Percentiles rank a stretch among this genome's conserved stretches.
Evolutionary conservation across 2,888 invertebrate species (phyloP).

Genomic region (Agapostemon virescens): DNA sequence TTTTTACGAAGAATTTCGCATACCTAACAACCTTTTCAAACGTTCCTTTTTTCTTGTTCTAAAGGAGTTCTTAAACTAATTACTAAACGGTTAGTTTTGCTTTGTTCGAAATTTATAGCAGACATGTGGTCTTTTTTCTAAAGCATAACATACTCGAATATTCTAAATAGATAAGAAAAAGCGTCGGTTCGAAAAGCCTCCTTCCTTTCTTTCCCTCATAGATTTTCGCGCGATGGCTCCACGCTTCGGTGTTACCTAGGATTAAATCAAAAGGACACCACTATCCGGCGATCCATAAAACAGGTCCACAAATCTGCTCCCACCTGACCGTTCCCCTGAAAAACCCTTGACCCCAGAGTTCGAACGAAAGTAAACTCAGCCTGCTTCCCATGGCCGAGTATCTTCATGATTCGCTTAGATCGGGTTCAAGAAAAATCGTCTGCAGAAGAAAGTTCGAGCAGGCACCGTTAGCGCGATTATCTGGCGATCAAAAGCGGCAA

Average conservation of each 20-base stretch:
- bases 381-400: not conserved
- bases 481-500: slow-evolving; percentile 54
- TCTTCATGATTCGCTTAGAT: slow-evolving; percentile 14
- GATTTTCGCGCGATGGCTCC: too few species aligned
- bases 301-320: not conserved
- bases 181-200: too few species aligned
- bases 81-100: too few species aligned
- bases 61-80: too few species aligned
- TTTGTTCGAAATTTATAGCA: too few species aligned
- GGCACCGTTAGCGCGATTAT: slow-evolving; percentile 57
- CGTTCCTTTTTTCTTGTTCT: too few species aligned
- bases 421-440: slow-evolving; percentile 18
- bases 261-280: not conserved
- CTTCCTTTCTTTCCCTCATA: too few species aligned
- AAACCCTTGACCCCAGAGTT: slow-evolving; percentile 1
- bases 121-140: too few species aligned
- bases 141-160: too few species aligned
- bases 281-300: not conserved
- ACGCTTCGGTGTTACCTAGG: too few species aligned
- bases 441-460: slow-evolving; percentile 39
- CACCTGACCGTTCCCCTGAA: not conserved
- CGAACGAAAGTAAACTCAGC: slow-evolving; percentile 15
- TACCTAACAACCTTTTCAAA: too few species aligned
- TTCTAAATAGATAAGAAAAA: too few species aligned
- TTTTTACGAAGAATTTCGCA: not conserved